Evolutionary conservation across 2,888 invertebrate genomes (phyloP).

Genomic region (Cyaniris semiargus): DNA sequence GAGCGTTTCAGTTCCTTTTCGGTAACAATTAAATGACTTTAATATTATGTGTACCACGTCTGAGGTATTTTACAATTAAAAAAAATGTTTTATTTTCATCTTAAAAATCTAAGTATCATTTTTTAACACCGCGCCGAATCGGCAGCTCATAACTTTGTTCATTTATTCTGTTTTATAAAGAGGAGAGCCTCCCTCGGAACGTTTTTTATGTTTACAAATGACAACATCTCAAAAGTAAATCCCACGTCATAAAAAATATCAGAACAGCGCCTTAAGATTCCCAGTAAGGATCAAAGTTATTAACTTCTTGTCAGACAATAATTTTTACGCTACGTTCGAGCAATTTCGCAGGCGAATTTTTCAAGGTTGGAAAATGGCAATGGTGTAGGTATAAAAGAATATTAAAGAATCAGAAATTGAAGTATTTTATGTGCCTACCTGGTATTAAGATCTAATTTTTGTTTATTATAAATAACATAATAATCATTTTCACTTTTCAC

Average conservation of each 20-base stretch:
- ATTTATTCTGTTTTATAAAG: slow-evolving; percentile 26
- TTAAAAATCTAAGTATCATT: background rate
- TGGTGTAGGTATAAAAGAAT: background rate
- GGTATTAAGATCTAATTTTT: no score
- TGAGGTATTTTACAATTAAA: no score
- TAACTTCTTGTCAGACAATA: slow-evolving; percentile 25
- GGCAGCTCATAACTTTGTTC: background rate
- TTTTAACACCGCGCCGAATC: background rate
- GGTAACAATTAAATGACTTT: no score
- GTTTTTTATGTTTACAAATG: slow-evolving; percentile 24
- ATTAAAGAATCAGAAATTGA: no score
- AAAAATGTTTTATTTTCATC: no score
- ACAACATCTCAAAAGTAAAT: slow-evolving; percentile 28
- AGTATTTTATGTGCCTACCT: no score
- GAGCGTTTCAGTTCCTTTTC: no score
- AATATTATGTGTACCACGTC: no score
- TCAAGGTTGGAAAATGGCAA: background rate
- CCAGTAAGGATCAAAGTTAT: background rate
- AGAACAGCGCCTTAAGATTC: slow-evolving; percentile 2
- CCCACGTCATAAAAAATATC: slow-evolving; percentile 25
- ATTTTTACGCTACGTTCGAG: background rate
- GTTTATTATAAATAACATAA: no score
- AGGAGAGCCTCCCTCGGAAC: background rate
- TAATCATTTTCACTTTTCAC: no score
- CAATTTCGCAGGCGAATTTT: background rate